phyloP scores from a whole-genome alignment of 1,140 invertebrate genomes.

The Drosophila carrolli region DNA sequence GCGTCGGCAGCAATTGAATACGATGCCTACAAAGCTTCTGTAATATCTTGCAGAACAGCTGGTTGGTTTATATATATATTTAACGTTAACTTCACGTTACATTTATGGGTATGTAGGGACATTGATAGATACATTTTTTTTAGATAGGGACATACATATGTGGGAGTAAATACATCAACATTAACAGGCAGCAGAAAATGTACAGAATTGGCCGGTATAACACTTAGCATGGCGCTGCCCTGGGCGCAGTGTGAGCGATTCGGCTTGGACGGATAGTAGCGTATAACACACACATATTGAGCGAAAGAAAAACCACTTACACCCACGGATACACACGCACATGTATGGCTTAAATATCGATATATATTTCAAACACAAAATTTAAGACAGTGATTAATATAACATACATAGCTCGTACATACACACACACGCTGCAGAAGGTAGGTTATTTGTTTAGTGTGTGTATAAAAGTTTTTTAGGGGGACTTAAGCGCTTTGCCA shows the following conservation, averaged over 20 bases:
- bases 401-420: constrained; percentile 1
- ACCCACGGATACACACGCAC: constrained; percentile 28
- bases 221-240: constrained; percentile 63
- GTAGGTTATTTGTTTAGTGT: constrained; percentile 1
- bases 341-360: constrained; percentile 15
- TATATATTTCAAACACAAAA: constrained; percentile 20
- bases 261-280: constrained; percentile 33
- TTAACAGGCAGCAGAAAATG: constrained; percentile 37
- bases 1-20: constrained; percentile 32
- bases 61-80: constrained; percentile 5
- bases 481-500: constrained; percentile 4
- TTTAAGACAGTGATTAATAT: constrained; percentile 4
- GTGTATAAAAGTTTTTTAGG: constrained; percentile 19
- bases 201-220: constrained; percentile 63
- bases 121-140: constrained; percentile 32
- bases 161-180: constrained; percentile 42
- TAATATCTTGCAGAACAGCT: constrained; percentile 8
- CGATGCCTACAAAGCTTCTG: constrained; percentile 32
- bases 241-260: constrained; percentile 46
- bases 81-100: constrained; percentile 9
- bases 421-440: constrained; percentile 5
- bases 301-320: constrained; percentile 26
- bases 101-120: constrained; percentile 27
- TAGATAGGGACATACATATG: constrained; percentile 34
- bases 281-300: constrained; percentile 33